Evolutionary conservation across 2,113 vertebrate species (phyloP).

Genomic region (Sturnus vulgaris): DNA sequence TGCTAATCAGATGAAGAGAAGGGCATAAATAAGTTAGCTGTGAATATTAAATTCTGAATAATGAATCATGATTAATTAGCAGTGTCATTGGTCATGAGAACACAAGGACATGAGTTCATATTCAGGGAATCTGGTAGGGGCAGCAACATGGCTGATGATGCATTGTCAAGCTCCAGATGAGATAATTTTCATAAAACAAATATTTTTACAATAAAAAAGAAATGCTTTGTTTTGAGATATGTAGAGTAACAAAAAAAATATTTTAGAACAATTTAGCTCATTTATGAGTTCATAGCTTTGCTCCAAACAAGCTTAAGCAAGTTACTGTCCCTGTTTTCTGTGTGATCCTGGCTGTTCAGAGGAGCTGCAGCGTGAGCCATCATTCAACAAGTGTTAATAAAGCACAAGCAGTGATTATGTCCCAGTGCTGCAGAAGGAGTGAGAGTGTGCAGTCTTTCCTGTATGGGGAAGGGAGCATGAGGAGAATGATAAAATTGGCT

Average conservation of each 20-base stretch:
- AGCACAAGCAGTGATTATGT: background rate
- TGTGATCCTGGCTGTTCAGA: background rate
- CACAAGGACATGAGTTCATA: background rate
- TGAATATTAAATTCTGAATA: background rate
- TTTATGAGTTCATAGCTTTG: background rate
- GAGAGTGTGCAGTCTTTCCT: background rate
- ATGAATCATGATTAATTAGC: background rate
- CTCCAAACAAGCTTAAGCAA: background rate
- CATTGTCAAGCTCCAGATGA: background rate
- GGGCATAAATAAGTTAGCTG: background rate
- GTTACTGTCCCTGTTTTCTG: background rate
- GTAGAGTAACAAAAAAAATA: background rate
- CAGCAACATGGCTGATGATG: background rate
- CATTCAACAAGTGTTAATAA: background rate
- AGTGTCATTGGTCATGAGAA: background rate
- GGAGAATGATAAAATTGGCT: background rate
- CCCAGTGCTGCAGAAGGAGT: background rate
- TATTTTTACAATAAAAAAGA: background rate
- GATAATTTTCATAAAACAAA: background rate
- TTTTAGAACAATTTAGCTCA: background rate
- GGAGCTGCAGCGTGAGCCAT: background rate
- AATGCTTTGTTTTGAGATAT: background rate
- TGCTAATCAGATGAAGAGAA: background rate
- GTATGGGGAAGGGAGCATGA: background rate
- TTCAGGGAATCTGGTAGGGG: background rate